Percentiles rank a stretch among this genome's conserved stretches.
phyloP scores from a whole-genome alignment of 2,888 invertebrate species.

The Dugesia japonica region DNA sequence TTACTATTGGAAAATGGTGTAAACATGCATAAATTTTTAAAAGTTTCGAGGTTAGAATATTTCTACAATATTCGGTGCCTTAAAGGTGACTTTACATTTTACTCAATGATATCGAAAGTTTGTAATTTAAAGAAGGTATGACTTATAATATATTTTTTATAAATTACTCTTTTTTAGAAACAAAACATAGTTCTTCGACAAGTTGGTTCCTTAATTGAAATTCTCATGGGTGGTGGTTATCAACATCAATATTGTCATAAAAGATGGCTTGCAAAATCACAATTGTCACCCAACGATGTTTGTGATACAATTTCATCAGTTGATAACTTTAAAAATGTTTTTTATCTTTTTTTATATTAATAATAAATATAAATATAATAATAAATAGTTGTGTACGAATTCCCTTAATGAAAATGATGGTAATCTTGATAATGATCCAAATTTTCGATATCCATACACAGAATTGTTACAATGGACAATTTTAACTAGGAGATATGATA shows the following conservation, averaged over 20 bases:
- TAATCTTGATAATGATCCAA: slow-evolving; percentile 43
- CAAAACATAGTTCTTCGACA: slow-evolving; percentile 61
- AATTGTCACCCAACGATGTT: neutral
- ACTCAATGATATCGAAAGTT: neutral
- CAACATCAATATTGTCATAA: slow-evolving; percentile 78
- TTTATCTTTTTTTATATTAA: too few species aligned
- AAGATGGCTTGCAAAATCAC: neutral
- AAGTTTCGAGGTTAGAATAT: slow-evolving; percentile 81
- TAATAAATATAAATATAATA: too few species aligned
- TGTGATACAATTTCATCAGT: neutral
- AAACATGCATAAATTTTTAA: slow-evolving; percentile 86
- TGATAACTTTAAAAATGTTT: slow-evolving; percentile 4
- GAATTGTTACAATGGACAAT: slow-evolving; percentile 86
- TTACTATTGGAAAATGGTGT: slow-evolving; percentile 88
- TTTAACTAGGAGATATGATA: slow-evolving; percentile 81
- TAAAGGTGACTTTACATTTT: slow-evolving; percentile 22
- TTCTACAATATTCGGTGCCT: slow-evolving; percentile 54
- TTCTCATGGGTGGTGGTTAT: slow-evolving; percentile 93
- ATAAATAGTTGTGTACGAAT: neutral
- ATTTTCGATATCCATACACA: slow-evolving; percentile 65
- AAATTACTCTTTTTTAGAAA: neutral
- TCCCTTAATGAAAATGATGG: neutral
- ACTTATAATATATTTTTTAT: too few species aligned
- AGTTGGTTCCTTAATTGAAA: slow-evolving; percentile 86
- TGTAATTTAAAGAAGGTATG: neutral